A percentile compares a stretch with the other conserved stretches of the same genome.
Evolutionary conservation across 2,797 vertebrate species (phyloP).

Genomic region (Cottoperca gobio): DNA sequence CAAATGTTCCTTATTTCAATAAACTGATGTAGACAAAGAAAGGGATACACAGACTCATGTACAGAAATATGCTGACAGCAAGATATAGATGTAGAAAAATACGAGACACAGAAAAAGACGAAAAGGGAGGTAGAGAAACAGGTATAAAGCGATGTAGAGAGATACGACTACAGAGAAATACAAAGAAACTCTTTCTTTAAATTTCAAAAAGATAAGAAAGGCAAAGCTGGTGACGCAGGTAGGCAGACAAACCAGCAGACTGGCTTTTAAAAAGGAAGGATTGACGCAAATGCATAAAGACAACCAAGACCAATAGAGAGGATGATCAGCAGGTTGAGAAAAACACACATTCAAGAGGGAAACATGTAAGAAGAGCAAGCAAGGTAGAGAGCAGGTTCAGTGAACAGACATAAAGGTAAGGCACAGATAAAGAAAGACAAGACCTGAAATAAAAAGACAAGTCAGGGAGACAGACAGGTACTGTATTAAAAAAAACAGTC

Average conservation of each 20-base stretch:
- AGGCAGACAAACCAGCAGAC: constrained; percentile 20
- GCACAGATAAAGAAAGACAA: background rate
- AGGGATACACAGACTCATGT: background rate
- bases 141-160: background rate
- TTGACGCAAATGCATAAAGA: background rate
- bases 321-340: too few species aligned
- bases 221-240: background rate
- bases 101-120: background rate
- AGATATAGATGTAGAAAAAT: background rate
- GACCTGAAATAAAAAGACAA: background rate
- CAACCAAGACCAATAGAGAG: too few species aligned
- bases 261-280: constrained; percentile 10
- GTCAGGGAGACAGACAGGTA: constrained; percentile 16
- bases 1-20: background rate
- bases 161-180: constrained; percentile 6
- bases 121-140: background rate
- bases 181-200: constrained; percentile 16
- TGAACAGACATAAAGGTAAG: background rate
- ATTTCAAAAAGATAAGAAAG: constrained; percentile 21
- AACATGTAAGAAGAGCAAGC: too few species aligned
- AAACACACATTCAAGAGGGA: too few species aligned
- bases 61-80: background rate
- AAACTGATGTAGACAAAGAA: background rate
- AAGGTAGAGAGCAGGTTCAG: background rate
- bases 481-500: constrained; percentile 29